A percentile compares a stretch with the other conserved stretches of the same genome.
Conservation (phyloP, 2,113 vertebrate species). For the Crypturellus undulatus region DNA sequence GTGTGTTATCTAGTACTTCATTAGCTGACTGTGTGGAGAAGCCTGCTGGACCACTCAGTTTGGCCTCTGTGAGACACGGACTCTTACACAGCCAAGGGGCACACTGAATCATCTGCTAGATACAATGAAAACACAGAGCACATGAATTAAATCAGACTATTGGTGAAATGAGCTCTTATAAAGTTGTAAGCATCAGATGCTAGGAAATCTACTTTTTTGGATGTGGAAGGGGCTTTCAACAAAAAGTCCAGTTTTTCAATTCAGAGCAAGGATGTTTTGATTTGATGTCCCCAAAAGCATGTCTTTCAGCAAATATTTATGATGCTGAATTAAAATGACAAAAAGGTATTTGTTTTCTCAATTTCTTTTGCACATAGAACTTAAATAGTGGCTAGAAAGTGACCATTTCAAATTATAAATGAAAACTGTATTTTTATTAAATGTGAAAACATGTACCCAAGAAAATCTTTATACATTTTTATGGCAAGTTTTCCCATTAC, state of each 20-base stretch:
- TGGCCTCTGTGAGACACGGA: background rate
- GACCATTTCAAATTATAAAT: constrained; percentile 68
- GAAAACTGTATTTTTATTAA: constrained; percentile 76
- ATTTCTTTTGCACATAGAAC: constrained; percentile 1
- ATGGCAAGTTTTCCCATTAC: constrained; percentile 79
- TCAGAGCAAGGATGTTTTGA: background rate
- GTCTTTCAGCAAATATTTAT: constrained; percentile 29
- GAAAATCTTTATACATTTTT: constrained; percentile 71
- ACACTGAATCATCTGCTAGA: background rate
- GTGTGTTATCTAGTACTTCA: background rate
- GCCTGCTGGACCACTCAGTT: background rate
- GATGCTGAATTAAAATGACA: background rate
- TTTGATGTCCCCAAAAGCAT: background rate
- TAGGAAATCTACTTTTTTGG: background rate
- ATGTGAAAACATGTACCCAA: constrained; percentile 66
- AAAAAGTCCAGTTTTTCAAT: background rate
- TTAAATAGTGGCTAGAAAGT: constrained; percentile 57
- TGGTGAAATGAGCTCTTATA: background rate
- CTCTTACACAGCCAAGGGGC: background rate
- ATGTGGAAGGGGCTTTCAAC: background rate
- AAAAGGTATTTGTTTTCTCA: background rate
- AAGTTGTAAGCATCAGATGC: background rate
- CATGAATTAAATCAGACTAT: background rate
- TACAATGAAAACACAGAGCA: background rate
- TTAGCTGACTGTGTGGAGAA: background rate